phyloP scores from a whole-genome alignment of 2,113 vertebrate genomes.

The Albula glossodonta region DNA sequence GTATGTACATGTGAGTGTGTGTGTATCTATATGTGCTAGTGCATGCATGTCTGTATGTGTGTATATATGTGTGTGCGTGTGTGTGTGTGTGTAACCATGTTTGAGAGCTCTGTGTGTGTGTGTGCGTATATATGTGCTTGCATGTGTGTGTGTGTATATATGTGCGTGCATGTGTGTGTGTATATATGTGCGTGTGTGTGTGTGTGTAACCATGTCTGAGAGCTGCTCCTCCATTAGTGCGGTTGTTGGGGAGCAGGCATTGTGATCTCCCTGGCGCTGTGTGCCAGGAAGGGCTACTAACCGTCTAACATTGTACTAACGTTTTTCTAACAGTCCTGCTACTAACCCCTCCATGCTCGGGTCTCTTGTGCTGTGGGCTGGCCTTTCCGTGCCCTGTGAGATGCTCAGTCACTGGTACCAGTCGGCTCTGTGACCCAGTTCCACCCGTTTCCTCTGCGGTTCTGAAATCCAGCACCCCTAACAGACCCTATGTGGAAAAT shows the following conservation, averaged over 20 bases:
- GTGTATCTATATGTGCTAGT: background rate
- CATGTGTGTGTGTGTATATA: too few species aligned
- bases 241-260: background rate
- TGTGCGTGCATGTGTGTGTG: background rate
- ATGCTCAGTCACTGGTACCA: background rate
- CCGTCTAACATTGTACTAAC: conserved; percentile 28
- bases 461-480: conserved; percentile 1
- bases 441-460: background rate
- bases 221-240: background rate
- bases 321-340: conserved; percentile 12
- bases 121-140: background rate
- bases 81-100: background rate
- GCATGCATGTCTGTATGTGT: background rate
- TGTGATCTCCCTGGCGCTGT: background rate
- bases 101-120: background rate
- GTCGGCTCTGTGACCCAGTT: background rate
- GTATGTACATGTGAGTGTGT: background rate
- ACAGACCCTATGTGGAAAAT: background rate
- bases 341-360: conserved; percentile 14
- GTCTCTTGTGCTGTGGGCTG: conserved; percentile 18
- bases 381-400: background rate
- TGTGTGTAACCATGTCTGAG: background rate
- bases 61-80: background rate
- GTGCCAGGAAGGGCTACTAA: conserved; percentile 18
- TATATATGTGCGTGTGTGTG: background rate